phyloP scores from a whole-genome alignment of 1,140 invertebrate species.

The Acromyrmex echinatior region DNA sequence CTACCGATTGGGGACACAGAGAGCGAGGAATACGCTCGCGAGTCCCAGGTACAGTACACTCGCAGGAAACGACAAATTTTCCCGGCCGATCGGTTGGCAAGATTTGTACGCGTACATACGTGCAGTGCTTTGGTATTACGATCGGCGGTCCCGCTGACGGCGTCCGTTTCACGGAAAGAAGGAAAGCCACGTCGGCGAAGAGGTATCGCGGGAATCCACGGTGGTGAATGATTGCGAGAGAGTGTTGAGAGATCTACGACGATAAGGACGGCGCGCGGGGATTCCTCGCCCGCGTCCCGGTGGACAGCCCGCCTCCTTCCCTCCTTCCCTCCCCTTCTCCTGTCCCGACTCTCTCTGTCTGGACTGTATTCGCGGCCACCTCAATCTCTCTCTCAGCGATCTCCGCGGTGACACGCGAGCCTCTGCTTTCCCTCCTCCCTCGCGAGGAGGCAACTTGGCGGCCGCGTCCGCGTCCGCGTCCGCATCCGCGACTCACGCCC shows the following conservation, averaged over 20 bases:
- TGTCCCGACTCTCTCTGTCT: conserved; percentile 32
- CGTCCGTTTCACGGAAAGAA: conserved; percentile 59
- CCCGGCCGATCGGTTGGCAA: conserved; percentile 68
- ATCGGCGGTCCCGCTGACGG: conserved; percentile 57
- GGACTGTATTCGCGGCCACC: not conserved
- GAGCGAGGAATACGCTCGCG: conserved; percentile 29
- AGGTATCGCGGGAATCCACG: not conserved
- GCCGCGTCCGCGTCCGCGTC: not conserved
- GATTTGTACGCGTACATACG: conserved; percentile 59
- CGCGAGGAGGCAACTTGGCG: not conserved
- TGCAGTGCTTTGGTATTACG: conserved; percentile 34
- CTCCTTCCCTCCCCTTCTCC: not conserved
- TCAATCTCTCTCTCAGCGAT: not conserved
- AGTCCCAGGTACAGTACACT: not conserved
- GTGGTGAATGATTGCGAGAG: not conserved
- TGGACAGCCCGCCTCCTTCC: not conserved
- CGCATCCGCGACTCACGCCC: not conserved
- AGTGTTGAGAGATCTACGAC: not conserved
- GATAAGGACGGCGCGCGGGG: not conserved
- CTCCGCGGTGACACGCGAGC: not conserved
- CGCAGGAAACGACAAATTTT: conserved; percentile 3
- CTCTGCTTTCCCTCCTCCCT: not conserved
- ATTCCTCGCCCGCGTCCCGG: conserved; percentile 17
- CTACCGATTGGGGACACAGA: not conserved
- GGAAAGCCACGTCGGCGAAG: conserved; percentile 11